Evolutionary conservation across 2,888 invertebrate species (phyloP), one percentile per base, ranked within the genome.

Genomic region (Orchestes rusci): DNA sequence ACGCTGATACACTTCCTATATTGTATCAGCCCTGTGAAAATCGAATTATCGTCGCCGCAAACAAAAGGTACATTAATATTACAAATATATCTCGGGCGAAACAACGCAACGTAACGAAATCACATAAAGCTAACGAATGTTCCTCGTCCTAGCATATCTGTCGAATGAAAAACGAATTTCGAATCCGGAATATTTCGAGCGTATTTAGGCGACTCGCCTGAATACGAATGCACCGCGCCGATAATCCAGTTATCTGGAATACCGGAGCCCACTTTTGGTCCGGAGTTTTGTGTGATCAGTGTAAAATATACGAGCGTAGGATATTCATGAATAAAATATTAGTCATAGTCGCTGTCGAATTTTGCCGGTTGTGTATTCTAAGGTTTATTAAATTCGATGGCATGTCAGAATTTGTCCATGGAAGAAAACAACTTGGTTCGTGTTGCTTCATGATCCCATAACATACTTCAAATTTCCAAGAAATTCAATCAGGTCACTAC

Each of bases 161-260:
- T 19, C 20, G 12, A 10, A 35, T 13, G 20, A 27, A 10, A n/a
- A n/a, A 30, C 30, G 35, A 45, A 45, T n/a, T n/a, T n/a, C 45
- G 45, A 45, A 45, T 45, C 34, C 39, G 39, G 39, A 45, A 45
- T 45, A 45, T 45, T 45, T 45, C 45, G 27, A 40, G 36, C 45
- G 45, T 45, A 36, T 36, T 45, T 36, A 16, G 16, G 32, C 16
- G 34, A 41, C 15, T 28, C 35, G 32, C 5, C 45, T 37, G 45
- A 46, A 46, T 46, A 46, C 45, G 45, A 42, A 46, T 41, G 37
- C 38, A 32, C 33, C 30, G 16, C 4, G 19, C 30, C 42, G 40
- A 41, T 46, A 46, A 46, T 46, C 37, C 41, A 27, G 45, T 46
- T 46, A 46, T 46, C 45, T 41, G 45, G 35, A 39, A 45, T 40